Conservation (phyloP, 1,140 invertebrate genomes). For the Asbolus verrucosus region DNA sequence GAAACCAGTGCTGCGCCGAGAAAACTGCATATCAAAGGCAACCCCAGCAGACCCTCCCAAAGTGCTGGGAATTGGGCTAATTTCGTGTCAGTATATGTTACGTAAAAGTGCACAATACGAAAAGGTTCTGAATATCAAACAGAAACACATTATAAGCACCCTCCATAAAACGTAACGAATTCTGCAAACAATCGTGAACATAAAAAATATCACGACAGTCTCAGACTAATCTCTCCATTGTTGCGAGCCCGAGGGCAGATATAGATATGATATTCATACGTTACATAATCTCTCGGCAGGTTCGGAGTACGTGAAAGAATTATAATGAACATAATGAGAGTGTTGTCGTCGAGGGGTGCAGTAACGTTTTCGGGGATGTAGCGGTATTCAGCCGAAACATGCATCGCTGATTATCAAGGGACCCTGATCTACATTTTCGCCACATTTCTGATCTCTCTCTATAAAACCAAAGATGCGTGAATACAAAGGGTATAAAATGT, state of each 20-base stretch:
- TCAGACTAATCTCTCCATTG: conserved; percentile 34
- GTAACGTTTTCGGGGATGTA: conserved; percentile 14
- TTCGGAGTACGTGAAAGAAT: conserved; percentile 20
- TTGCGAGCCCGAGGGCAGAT: conserved; percentile 28
- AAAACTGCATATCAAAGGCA: neutral
- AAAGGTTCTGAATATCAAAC: conserved; percentile 29
- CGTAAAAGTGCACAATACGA: conserved; percentile 27
- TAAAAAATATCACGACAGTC: conserved; percentile 34
- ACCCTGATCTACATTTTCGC: conserved; percentile 29
- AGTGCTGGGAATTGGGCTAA: conserved; percentile 21
- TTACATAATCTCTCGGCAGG: conserved; percentile 36
- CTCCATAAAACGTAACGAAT: conserved; percentile 33
- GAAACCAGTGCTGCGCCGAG: too few species aligned
- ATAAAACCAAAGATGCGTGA: conserved; percentile 41
- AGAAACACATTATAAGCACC: conserved; percentile 27
- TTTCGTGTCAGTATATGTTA: conserved; percentile 13
- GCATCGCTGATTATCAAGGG: conserved; percentile 34
- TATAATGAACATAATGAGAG: conserved; percentile 40
- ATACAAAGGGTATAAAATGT: conserved; percentile 38
- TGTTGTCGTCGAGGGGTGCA: conserved; percentile 29
- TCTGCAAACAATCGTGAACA: conserved; percentile 25
- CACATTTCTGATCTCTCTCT: conserved; percentile 41
- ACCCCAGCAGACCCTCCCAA: conserved; percentile 10
- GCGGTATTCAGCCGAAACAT: conserved; percentile 20
- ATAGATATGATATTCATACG: conserved; percentile 44